Percentiles rank a stretch among this genome's conserved stretches.
Evolutionary conservation across 2,113 vertebrate genomes (phyloP).

Genomic region (Anguilla rostrata): DNA sequence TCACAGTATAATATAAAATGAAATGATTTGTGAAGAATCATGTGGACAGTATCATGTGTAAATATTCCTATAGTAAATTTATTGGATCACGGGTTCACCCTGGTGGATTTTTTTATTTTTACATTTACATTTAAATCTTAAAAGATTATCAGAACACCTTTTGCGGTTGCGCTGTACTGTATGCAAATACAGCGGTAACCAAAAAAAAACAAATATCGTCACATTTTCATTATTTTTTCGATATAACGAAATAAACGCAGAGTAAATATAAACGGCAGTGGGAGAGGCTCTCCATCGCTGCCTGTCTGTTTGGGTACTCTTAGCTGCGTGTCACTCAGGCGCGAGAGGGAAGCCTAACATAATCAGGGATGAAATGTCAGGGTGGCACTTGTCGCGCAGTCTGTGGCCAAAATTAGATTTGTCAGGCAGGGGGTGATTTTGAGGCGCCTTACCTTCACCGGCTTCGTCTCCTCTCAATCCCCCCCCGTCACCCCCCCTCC

Average conservation of each 20-base stretch:
- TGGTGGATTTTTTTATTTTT: no score
- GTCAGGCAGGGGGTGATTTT: conserved; percentile 37
- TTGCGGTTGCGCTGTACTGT: background rate
- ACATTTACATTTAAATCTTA: no score
- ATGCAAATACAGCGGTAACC: background rate
- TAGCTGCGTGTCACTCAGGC: conserved; percentile 10
- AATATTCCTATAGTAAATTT: no score
- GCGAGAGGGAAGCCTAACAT: conserved; percentile 33
- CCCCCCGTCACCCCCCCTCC: conserved; percentile 1
- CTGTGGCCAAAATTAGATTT: conserved; percentile 35
- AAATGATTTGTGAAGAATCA: no score
- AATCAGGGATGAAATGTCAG: conserved; percentile 42
- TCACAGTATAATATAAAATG: no score
- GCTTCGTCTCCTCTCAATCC: background rate
- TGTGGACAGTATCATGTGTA: no score
- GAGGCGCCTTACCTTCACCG: conserved; percentile 24
- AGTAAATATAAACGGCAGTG: background rate
- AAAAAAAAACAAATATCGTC: background rate
- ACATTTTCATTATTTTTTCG: no score
- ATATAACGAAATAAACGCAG: conserved; percentile 20
- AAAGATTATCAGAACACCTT: no score
- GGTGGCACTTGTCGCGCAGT: conserved; percentile 30
- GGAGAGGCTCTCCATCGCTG: background rate
- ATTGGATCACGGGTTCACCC: no score
- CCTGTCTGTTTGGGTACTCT: conserved; percentile 24